A percentile compares a stretch with the other conserved stretches of the same genome.
These are phyloP conservation scores for Otolemur crassicaudatus DNA, from an alignment of 2,797 vertebrate genomes.

Conservation along the genomic window DNA sequence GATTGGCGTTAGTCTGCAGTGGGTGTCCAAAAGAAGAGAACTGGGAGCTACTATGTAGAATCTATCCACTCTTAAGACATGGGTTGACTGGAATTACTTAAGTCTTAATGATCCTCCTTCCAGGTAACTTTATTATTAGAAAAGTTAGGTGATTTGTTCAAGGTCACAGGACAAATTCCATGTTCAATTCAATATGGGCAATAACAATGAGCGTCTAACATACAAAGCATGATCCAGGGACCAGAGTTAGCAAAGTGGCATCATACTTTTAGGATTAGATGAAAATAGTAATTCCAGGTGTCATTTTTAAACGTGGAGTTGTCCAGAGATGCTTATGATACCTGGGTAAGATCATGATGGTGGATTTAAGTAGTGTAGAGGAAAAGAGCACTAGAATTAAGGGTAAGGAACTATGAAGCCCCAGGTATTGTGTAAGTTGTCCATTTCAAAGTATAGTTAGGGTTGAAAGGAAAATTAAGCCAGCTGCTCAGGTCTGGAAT, in stretches of 20 bases:
- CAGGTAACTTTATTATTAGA: background rate
- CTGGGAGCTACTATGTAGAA: no score
- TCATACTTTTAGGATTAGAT: background rate
- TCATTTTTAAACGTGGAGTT: background rate
- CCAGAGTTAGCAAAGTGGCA: background rate
- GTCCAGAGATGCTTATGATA: background rate
- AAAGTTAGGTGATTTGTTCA: background rate
- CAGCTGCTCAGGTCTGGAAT: no score
- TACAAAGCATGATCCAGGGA: background rate
- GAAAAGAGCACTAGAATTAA: no score
- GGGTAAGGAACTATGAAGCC: background rate
- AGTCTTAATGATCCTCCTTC: background rate
- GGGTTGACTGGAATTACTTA: background rate
- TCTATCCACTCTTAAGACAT: background rate
- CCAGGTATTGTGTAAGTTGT: background rate
- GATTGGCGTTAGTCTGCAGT: background rate
- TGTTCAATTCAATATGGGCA: fast-evolving
- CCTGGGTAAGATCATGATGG: background rate
- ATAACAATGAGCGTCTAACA: background rate
- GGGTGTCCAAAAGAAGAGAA: background rate
- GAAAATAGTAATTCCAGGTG: background rate
- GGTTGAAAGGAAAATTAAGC: background rate
- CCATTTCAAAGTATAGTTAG: background rate
- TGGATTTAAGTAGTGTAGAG: background rate
- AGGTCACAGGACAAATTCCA: background rate